Conservation (phyloP, 35 echinoderm and acorn worm genomes). For the Hemicentrotus pulcherrimus region DNA sequence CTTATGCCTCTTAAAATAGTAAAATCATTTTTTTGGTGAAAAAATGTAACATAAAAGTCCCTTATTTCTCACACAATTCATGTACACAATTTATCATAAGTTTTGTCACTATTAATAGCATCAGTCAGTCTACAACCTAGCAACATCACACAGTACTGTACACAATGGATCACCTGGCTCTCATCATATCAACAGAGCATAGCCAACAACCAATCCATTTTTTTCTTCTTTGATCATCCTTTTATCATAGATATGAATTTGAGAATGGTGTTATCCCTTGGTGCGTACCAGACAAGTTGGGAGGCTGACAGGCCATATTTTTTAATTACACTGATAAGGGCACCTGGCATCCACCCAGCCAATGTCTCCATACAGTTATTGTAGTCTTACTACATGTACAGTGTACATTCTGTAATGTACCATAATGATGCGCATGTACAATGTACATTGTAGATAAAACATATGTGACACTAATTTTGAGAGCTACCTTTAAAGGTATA, state of each 20-base stretch:
- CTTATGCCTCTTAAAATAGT: no score
- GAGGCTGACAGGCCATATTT: neutral
- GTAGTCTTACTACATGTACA: no score
- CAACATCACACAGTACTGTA: neutral
- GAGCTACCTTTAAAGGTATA: no score
- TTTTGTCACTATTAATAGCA: no score
- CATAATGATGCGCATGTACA: no score
- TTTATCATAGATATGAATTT: neutral
- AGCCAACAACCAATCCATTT: neutral
- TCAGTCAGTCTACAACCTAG: neutral
- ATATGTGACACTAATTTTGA: no score
- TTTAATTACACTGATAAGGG: conserved; percentile 5
- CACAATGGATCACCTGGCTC: neutral
- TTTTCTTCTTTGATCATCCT: neutral
- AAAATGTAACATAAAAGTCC: no score
- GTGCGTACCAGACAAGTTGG: neutral
- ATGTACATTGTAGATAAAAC: no score
- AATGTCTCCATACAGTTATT: neutral
- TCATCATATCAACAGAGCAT: neutral
- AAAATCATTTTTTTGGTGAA: no score
- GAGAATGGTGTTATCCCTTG: conserved; percentile 1
- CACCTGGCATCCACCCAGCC: neutral
- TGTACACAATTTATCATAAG: no score
- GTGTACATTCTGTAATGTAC: no score
- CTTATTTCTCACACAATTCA: no score